A percentile compares a stretch with the other conserved stretches of the same genome.
Conservation (phyloP, 2,113 vertebrate genomes). For the Acrocephalus arundinaceus region DNA sequence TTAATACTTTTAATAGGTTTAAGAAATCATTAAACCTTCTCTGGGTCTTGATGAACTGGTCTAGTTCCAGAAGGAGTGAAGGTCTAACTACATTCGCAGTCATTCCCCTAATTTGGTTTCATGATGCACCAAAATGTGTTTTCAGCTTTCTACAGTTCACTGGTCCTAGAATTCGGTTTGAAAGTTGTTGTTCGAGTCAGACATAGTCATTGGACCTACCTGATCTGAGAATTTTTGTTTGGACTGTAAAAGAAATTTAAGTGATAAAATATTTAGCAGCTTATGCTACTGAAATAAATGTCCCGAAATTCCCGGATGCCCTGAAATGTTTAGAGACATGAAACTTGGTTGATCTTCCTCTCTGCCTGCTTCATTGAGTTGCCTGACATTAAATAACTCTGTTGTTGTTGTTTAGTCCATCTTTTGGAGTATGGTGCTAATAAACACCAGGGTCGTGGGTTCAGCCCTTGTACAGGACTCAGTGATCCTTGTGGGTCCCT, state of each 20-base stretch:
- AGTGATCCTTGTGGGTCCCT: neutral
- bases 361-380: neutral
- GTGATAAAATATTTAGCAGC: neutral
- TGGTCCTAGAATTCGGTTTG: neutral
- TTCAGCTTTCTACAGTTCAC: neutral
- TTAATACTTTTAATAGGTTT: neutral
- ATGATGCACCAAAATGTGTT: neutral
- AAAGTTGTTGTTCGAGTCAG: neutral
- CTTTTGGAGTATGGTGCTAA: neutral
- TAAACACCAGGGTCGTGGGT: neutral
- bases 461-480: neutral
- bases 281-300: neutral
- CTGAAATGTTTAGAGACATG: neutral
- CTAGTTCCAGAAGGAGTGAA: neutral
- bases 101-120: neutral
- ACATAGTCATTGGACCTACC: neutral
- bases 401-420: neutral
- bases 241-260: neutral
- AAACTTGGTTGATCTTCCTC: neutral
- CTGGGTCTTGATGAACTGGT: neutral
- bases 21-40: neutral
- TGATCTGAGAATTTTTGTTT: neutral
- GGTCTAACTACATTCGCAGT: neutral
- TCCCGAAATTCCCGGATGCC: neutral
- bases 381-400: neutral